Base-by-base conservation (phyloP, 2,888 invertebrate species). In the Galerucella calmariensis region DNA sequence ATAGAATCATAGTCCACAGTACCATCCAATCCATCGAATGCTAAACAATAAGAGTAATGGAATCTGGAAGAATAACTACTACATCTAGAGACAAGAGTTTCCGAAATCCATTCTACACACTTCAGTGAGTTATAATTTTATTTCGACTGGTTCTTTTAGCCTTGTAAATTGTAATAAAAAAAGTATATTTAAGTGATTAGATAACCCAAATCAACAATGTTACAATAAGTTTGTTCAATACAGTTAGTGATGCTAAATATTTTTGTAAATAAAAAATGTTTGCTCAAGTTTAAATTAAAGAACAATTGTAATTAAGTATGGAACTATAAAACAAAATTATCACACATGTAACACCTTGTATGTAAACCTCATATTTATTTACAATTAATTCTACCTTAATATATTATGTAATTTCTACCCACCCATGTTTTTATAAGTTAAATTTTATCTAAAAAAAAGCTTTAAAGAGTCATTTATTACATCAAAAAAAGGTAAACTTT, bases 401-500 rank as follows among this genome's bases (percentile, higher is more conserved):
- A 16, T 16, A n/a, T 12, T n/a, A n/a, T n/a, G 5, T 14, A 20
- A 56, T 8, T 9, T 56, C 56, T 56, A 20, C 16, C 56, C 56
- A 56, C 56, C 6, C 2, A 56, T 56, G 16, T 2, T n/a, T n/a
- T n/a, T 5, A 51, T 51, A n/a, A 8, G 8, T 48, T 48, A 48
- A 48, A 48, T 48, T 48, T 12, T 56, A 56, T 56, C 56, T 56
- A 56, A 56, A 56, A 20, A 9, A 56, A 56, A n/a, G 16, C 56
- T 56, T 56, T 56, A 16, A 48, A 48, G 11, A 5, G n/a, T 51
- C 8, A n/a, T 51, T 51, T 56, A 56, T 56, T 56, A 10, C 56
- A 56, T 56, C 56, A 56, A 56, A 56, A 35, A 53, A 56, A 20
- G 16, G 53, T 56, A 56, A 56, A 56, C 53, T 56, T 56, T 46